Evolutionary conservation across 2,888 invertebrate genomes (phyloP), one percentile per base, ranked within the genome.

Genomic region (Scaptomyza tumidula): DNA sequence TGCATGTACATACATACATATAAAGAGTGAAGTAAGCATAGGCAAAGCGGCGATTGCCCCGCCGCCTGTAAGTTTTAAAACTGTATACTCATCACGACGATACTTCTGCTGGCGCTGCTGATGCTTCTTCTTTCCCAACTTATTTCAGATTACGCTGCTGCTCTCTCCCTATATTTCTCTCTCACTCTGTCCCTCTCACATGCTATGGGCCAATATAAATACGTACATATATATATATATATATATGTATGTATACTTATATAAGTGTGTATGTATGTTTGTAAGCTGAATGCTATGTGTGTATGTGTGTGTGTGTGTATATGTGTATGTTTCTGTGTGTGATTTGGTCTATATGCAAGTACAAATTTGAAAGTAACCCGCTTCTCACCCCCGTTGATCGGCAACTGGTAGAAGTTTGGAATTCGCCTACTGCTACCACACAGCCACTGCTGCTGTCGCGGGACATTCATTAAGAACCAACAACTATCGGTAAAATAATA

Each of bases 301-400:
- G 16, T 62, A 35, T 55, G 31, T 56, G 24, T 41, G 43, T 41
- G 46, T 63, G 19, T 35, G 27, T 59, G 9, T 58, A 35, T 49
- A 9, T 58, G 9, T 61, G 19, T 65, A n/a, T 63, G 16, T 71
- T 27, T 79, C 37, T 62, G 60, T 72, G 73, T 82, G 61, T 67
- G 73, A 81, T 88, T 88, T 88, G 88, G 88, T 88, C 83, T 88
- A 86, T 86, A 83, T 83, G 88, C 86, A 83, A 83, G 83, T 83
- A 83, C 71, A 80, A 88, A 78, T 83, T 83, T 86, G 85, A 88
- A 85, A 85, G 89, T 85, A 88, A 85, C 79, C 87, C 89, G 81
- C 88, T 86, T 80, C 81, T 74, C 87, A 86, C 87, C 85, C 88
- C 89, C 88, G 76, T 80, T 80, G 84, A 85, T 85, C 85, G 60